Conservation (phyloP, 2,797 vertebrate genomes). For the Remorina albescens region DNA sequence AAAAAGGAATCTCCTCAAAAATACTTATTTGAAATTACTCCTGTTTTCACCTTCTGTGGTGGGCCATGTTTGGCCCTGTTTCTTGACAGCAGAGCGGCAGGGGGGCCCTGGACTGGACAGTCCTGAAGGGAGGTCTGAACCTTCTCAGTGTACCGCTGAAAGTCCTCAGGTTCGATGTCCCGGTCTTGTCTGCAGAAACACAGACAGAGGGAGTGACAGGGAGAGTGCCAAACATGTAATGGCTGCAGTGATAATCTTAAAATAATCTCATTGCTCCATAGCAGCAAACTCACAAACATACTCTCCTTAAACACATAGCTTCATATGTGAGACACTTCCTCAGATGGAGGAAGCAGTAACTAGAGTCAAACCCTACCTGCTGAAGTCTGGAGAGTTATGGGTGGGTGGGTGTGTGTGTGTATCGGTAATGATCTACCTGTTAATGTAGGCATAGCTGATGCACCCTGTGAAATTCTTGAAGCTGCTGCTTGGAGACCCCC, state of each 20-base stretch:
- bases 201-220: neutral
- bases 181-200: constrained; percentile 86
- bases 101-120: constrained; percentile 90
- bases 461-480: constrained; percentile 95
- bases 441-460: constrained; percentile 96
- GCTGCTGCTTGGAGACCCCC: constrained; percentile 89
- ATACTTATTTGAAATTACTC: neutral
- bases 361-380: neutral
- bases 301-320: constrained; percentile 3
- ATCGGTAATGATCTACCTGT: constrained; percentile 84
- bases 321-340: constrained; percentile 12
- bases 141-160: constrained; percentile 93
- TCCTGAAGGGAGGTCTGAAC: constrained; percentile 91
- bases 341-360: neutral
- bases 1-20: neutral
- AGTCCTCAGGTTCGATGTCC: constrained; percentile 96
- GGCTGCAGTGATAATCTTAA: constrained; percentile 3
- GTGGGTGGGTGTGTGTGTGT: too few relatives aligned
- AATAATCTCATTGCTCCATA: constrained; percentile 17
- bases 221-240: neutral
- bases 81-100: constrained; percentile 86
- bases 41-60: constrained; percentile 86
- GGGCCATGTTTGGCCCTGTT: constrained; percentile 81
- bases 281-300: constrained; percentile 21
- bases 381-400: neutral